Conservation (phyloP, 2,888 invertebrate genomes). For the Polydrusus cervinus region DNA sequence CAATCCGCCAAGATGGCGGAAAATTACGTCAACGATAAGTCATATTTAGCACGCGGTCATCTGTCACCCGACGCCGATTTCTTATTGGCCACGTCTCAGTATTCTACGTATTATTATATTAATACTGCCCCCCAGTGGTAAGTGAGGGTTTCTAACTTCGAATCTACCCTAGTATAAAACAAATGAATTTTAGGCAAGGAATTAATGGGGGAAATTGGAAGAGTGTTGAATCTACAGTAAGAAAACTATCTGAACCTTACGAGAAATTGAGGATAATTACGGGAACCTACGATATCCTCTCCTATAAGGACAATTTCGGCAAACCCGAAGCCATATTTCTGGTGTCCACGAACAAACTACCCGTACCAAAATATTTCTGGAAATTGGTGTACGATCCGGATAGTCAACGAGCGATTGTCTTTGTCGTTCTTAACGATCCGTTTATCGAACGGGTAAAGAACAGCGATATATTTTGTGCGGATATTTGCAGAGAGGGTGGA, state of each 20-base stretch:
- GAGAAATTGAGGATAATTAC: constrained; percentile 69
- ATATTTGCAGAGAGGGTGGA: constrained; percentile 67
- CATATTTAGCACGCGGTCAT: constrained; percentile 72
- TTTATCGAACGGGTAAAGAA: constrained; percentile 60
- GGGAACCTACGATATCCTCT: constrained; percentile 69
- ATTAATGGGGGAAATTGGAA: constrained; percentile 74
- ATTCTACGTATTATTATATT: constrained; percentile 73
- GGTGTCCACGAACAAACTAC: constrained; percentile 64
- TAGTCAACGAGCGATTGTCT: constrained; percentile 70
- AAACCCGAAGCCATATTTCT: constrained; percentile 67
- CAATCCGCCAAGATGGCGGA: constrained; percentile 63
- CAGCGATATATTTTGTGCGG: constrained; percentile 64
- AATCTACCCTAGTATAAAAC: background rate
- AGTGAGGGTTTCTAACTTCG: constrained; percentile 37
- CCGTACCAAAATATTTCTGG: constrained; percentile 72
- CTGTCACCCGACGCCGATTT: constrained; percentile 74
- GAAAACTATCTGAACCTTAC: constrained; percentile 67
- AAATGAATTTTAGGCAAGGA: constrained; percentile 55
- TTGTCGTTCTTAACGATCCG: constrained; percentile 74
- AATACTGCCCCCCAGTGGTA: constrained; percentile 74
- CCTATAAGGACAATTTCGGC: constrained; percentile 67
- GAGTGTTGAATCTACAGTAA: constrained; percentile 69
- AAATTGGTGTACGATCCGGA: constrained; percentile 71
- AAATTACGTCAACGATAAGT: constrained; percentile 65
- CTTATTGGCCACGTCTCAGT: constrained; percentile 71